Conservation (phyloP, 2,888 invertebrate species). For the Chaetogeoica ovagalla region DNA sequence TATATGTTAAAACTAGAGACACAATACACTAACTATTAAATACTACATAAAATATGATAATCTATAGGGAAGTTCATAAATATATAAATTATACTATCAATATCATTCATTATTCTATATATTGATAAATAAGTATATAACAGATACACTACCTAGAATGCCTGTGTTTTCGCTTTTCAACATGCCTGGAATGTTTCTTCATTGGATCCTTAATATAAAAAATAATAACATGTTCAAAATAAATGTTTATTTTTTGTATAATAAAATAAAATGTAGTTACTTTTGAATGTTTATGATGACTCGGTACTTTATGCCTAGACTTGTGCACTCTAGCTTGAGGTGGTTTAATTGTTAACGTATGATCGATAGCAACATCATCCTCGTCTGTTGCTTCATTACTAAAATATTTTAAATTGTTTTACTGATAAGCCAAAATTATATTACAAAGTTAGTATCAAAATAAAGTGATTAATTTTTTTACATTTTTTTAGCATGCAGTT, state of each 20-base stretch:
- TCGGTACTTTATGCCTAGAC: slow-evolving; percentile 41
- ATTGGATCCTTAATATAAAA: slow-evolving; percentile 28
- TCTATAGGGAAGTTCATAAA: too few relatives aligned
- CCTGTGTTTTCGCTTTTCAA: slow-evolving; percentile 46
- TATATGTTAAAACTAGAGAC: too few relatives aligned
- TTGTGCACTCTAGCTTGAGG: slow-evolving; percentile 49
- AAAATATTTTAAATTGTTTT: slow-evolving; percentile 11
- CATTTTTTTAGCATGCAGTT: slow-evolving; percentile 50
- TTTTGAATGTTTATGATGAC: slow-evolving; percentile 50
- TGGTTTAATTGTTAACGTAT: slow-evolving; percentile 49
- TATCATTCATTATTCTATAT: background rate
- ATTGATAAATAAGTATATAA: background rate
- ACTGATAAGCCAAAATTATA: background rate
- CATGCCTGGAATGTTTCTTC: slow-evolving; percentile 47
- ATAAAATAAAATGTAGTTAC: slow-evolving; percentile 22
- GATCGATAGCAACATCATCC: slow-evolving; percentile 39
- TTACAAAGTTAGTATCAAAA: background rate
- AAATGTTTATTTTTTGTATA: background rate
- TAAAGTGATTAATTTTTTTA: slow-evolving; percentile 42
- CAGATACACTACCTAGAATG: slow-evolving; percentile 27
- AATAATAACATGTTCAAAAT: background rate
- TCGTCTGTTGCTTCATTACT: slow-evolving; percentile 39
- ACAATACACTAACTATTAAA: too few relatives aligned
- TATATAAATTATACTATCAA: background rate
- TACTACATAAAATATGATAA: too few relatives aligned